A percentile compares a stretch with the other conserved stretches of the same genome.
Conservation (phyloP, 2,113 vertebrate species). For the Cyanoramphus novaezelandiae region DNA sequence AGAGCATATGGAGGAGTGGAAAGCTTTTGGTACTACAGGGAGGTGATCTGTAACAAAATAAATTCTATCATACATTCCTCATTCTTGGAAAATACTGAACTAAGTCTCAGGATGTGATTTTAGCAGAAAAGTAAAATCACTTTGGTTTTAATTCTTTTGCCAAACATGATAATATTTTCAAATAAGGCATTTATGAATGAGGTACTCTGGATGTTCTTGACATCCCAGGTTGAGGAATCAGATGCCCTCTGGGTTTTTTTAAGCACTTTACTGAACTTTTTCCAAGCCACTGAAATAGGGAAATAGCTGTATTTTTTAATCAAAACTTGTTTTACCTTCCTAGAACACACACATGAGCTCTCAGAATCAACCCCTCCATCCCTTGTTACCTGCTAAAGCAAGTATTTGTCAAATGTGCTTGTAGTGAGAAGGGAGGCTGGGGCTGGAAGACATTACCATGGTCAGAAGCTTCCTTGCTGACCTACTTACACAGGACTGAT, state of each 20-base stretch:
- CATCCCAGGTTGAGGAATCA: neutral
- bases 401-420: neutral
- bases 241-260: neutral
- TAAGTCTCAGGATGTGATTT: neutral
- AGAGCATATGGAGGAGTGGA: neutral
- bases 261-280: neutral
- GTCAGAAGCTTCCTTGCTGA: neutral
- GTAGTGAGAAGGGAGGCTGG: neutral
- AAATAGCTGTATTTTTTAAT: neutral
- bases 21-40: neutral
- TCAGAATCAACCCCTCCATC: neutral
- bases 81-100: neutral
- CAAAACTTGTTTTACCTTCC: neutral
- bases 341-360: neutral
- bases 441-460: neutral
- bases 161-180: neutral
- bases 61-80: neutral
- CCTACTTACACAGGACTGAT: neutral
- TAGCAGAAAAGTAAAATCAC: neutral
- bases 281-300: neutral
- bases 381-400: neutral
- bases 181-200: neutral
- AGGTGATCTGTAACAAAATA: neutral
- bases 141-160: neutral
- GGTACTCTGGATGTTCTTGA: constrained; percentile 9